These are phyloP conservation scores for Lordiphosa fenestrarum DNA, from an alignment of 2,888 invertebrate species.

Conservation along the genomic window DNA sequence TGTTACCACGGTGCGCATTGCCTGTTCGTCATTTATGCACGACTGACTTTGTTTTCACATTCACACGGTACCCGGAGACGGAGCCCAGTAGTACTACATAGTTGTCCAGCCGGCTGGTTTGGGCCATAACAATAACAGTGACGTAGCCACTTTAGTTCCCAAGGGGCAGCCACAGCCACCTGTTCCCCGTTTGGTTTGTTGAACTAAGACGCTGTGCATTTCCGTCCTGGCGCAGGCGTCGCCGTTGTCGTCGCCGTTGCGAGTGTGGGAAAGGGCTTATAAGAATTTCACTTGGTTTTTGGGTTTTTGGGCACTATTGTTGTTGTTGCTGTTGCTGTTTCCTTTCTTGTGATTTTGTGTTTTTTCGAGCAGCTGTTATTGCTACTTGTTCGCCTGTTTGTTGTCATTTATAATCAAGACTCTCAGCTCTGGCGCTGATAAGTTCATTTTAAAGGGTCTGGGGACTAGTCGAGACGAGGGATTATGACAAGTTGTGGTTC, in stretches of 20 bases:
- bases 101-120: conserved; percentile 56
- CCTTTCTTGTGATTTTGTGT: conserved; percentile 37
- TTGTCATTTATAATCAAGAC: conserved; percentile 72
- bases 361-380: conserved; percentile 60
- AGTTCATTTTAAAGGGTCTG: conserved; percentile 54
- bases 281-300: conserved; percentile 71
- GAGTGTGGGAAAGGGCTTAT: conserved; percentile 74
- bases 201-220: conserved; percentile 67
- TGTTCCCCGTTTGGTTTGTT: conserved; percentile 49
- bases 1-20: conserved; percentile 56
- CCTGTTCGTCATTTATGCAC: conserved; percentile 73
- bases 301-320: conserved; percentile 50
- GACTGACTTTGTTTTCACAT: conserved; percentile 75
- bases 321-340: conserved; percentile 42
- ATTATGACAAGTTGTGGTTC: conserved; percentile 67
- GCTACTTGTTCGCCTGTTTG: conserved; percentile 68
- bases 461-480: conserved; percentile 40
- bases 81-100: conserved; percentile 60
- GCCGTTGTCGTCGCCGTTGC: conserved; percentile 44
- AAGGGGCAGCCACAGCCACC: conserved; percentile 58
- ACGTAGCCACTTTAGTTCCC: conserved; percentile 44
- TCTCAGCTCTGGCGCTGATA: conserved; percentile 61
- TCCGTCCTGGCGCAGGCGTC: conserved; percentile 69
- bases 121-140: conserved; percentile 42
- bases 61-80: conserved; percentile 68